phyloP scores from a whole-genome alignment of 2,888 invertebrate genomes.

The Lissonota sp. region DNA sequence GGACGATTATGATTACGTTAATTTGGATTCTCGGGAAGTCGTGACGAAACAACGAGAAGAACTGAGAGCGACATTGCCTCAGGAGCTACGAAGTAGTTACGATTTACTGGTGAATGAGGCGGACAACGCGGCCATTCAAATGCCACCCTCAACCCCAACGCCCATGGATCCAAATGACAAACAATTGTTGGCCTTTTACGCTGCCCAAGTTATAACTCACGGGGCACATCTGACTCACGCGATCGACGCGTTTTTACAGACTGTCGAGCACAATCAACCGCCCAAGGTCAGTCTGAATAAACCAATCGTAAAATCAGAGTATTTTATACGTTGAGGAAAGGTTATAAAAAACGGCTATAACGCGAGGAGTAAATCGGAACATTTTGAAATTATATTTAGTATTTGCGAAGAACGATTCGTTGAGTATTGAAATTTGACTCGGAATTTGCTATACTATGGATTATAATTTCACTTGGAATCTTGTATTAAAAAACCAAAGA shows the following conservation, averaged over 20 bases:
- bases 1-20: slow-evolving; percentile 96
- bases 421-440: no score
- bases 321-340: no score
- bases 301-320: no score
- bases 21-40: slow-evolving; percentile 90
- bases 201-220: slow-evolving; percentile 93
- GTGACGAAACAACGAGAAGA: slow-evolving; percentile 90
- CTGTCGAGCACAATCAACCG: slow-evolving; percentile 96
- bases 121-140: slow-evolving; percentile 86
- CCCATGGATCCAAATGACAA: slow-evolving; percentile 91
- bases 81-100: slow-evolving; percentile 90
- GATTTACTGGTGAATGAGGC: slow-evolving; percentile 91
- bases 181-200: slow-evolving; percentile 94
- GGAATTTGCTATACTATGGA: no score
- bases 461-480: background rate
- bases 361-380: no score
- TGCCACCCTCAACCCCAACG: slow-evolving; percentile 82
- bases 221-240: slow-evolving; percentile 94
- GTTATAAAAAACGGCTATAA: no score
- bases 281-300: slow-evolving; percentile 87
- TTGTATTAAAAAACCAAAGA: background rate
- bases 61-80: slow-evolving; percentile 89
- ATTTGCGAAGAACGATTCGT: no score
- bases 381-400: no score
- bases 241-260: slow-evolving; percentile 95